Base-by-base conservation (phyloP, 92 coral and sea anemone species). In the Phenganax subtilis region DNA sequence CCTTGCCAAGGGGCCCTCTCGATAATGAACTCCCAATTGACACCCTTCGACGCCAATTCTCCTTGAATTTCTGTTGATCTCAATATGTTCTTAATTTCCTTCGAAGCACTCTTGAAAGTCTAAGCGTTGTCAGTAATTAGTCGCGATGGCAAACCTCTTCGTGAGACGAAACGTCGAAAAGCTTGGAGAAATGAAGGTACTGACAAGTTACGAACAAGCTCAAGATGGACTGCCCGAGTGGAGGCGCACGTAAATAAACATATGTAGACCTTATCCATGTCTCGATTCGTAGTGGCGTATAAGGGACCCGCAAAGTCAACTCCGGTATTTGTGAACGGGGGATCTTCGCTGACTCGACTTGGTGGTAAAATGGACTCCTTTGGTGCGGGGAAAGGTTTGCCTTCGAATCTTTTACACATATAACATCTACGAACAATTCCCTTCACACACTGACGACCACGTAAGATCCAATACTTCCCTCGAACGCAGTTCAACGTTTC, bases 41-140 rank as follows among this genome's bases (percentile, higher is more conserved):
- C 61, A 0, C 59, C 59, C 47, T 25, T 73, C 2, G 58, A 15
- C 0, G 59, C 58, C 29, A 73, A 1, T 53, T 73, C 58, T 53
- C 60, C 44, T 53, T 73, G 58, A 53, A 73, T 20, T 55, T 73
- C 77, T 7, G 55, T 17, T 7, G 75, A 71, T 53, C 28, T 12
- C 57, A 47, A 12, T 53, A 71, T 71, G 55, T 47, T 71, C 31
- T 71, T 71, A 8, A 87, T 81, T 59, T 71, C 79, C 52, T 75
- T 84, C 54, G 80, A 68, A 58, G 82, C 54, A 51, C 83, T 55
- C 57, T 71, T 71, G 75, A 71, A 71, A 47, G 75, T 71, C 75
- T 71, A 31, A 47, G 75, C 75, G n/a, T 71, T 71, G 55, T 71
- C 75, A 8, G 75, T 71, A 0, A 71, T 14, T 14, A 59, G n/a